Conservation (phyloP, 2,113 vertebrate species). For the Anser brachyrhynchus region DNA sequence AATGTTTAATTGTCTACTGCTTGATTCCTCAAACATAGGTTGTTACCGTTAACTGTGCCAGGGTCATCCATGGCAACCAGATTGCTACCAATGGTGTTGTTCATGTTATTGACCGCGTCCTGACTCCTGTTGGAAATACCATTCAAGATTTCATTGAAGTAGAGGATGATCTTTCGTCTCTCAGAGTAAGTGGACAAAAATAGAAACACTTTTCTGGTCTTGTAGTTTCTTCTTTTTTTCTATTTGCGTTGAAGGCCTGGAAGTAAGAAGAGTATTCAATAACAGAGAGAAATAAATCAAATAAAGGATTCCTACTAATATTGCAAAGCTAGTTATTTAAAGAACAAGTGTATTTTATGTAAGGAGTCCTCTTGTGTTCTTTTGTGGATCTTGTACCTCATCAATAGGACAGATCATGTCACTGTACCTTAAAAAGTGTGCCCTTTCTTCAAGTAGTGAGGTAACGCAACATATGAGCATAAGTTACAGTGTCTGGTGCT, state of each 20-base stretch:
- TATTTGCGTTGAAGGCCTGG: not conserved
- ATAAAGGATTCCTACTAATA: not conserved
- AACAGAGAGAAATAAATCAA: not conserved
- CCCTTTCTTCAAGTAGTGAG: not conserved
- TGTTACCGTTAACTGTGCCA: slow-evolving; percentile 96
- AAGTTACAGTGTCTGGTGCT: not conserved
- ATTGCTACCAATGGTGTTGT: slow-evolving; percentile 97
- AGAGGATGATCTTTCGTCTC: slow-evolving; percentile 87
- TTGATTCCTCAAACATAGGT: slow-evolving; percentile 77
- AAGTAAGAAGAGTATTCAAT: not conserved
- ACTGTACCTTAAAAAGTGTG: not conserved
- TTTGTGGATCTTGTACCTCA: not conserved
- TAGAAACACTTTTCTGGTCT: not conserved
- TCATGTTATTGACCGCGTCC: slow-evolving; percentile 93
- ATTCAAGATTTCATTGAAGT: slow-evolving; percentile 87
- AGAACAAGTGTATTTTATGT: not conserved
- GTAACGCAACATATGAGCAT: rapidly evolving
- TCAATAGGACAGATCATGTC: not conserved
- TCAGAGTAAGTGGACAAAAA: slow-evolving; percentile 77
- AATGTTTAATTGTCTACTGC: not conserved
- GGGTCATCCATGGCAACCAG: slow-evolving; percentile 94
- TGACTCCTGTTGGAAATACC: slow-evolving; percentile 86
- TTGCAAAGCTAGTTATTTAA: not conserved
- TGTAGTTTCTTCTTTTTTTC: not conserved
- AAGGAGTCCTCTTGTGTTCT: not conserved